Evolutionary conservation across 2,113 vertebrate genomes (phyloP), one percentile per base, ranked within the genome.

Genomic region (Dasyornis broadbenti): DNA sequence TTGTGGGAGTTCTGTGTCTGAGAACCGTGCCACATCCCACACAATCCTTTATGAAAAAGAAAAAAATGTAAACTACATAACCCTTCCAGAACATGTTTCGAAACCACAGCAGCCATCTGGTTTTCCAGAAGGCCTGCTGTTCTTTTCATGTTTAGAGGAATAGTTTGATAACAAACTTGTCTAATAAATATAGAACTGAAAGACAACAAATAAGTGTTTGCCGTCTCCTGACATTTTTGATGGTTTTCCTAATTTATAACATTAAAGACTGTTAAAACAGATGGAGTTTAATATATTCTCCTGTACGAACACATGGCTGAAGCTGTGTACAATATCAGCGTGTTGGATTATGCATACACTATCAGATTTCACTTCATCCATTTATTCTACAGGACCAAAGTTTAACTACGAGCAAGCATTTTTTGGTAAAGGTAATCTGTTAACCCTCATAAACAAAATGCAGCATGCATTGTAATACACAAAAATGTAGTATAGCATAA

Each of bases 131-230:
- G 97, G 98, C 97, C 94, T 91, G 84, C 98, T 98, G 98, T 98
- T 98, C 97, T 98, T 98, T 98, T 97, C 97, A 97, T 98, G 98
- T 98, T 98, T 97, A 92, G 91, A 94, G 96, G 95, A 96, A 96
- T 97, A 98, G 97, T 98, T 98, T 98, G 98, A 98, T 98, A 98
- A 98, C 98, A 98, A 98, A 96, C 94, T 97, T 97, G 97, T 97
- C 97, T 97, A 97, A 94, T 98, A 98, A 97, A 98, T 95, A 98
- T 75, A 95, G 95, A 97, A 92, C 97, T 95, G 95, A 97, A 98
- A 97, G 97, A 96, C 97, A 97, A 97, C 97, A 96, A 97, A 97
- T 96, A 97, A 97, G 89, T 81, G 89, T 93, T 95, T 81, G 86
- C 94, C 75, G 57, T 97, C 95, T 94, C 95, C 96, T 94, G 95